Base-by-base conservation (phyloP, 2,888 invertebrate genomes). In the Phaedon cochleariae region DNA sequence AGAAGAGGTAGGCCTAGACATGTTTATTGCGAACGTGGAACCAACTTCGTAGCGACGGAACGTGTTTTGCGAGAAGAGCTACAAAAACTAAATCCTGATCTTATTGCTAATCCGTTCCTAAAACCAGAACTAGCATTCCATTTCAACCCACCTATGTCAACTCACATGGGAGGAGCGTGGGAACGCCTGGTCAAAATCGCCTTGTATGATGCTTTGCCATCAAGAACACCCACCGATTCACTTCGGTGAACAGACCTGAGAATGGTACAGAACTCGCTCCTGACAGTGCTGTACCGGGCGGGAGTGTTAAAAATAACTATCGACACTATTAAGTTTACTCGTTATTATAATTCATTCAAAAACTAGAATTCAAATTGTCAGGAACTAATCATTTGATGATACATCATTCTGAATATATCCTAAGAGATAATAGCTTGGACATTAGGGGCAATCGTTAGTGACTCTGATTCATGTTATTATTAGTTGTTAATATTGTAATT, bases 131-230 rank as follows among this genome's bases (percentile, higher is more conserved):
- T 59, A 20, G 22, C 49, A 59, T 64, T 59, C 51, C 37, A 64
- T 41, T 64, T 64, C 59, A 22, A n/a, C n/a, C n/a, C n/a, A n/a
- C 59, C 64, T 20, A 22, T 41, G 31, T 59, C 59, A 3, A 41
- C 53, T 17, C 59, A 64, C 15, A 59, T 64, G 59, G 60, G 54
- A 1, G 54, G 60, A 29, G 34, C 54, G 18, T 64, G 64, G 59
- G 59, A 64, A 45, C 21, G 64, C n/a, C 29, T 64, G 10, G 55
- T 55, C 6, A 63, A 63, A 59, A 59, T 58, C 18, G 22, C 59
- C 3, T n/a, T 63, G 7, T 63, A 63, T 58, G 63, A 57, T 17
- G 49, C 63, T 17, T 10, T 63, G 22, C 58, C 63, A 18, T 46
- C 58, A 10, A 63, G 59, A 54, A 59, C 15, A 22, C 54, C 64